Evolutionary conservation across 2,113 vertebrate genomes (phyloP).

Genomic region (Spea multiplicata): DNA sequence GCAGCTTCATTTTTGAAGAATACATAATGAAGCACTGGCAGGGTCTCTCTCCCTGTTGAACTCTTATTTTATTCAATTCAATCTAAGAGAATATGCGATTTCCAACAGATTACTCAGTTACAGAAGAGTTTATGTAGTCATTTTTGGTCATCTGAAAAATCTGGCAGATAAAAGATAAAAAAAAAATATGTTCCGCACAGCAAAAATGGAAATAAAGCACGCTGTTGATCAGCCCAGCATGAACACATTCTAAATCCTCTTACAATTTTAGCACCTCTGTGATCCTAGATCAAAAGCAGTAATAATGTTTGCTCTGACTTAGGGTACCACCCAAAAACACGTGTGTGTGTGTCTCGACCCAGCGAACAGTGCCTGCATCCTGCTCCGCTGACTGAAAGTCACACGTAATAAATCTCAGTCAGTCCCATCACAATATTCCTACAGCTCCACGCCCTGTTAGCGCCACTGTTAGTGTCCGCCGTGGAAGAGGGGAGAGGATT

Average conservation of each 20-base stretch:
- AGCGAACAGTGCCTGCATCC: neutral
- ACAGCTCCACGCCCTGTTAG: neutral
- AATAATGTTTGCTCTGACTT: neutral
- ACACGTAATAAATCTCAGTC: neutral
- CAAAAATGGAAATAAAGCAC: neutral
- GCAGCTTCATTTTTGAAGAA: too few species aligned
- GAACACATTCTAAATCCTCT: neutral
- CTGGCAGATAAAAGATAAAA: too few species aligned
- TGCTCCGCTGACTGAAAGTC: neutral
- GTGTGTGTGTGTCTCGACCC: neutral
- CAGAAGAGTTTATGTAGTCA: too few species aligned
- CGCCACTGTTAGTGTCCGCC: neutral
- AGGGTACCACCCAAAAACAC: neutral
- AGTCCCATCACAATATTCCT: neutral
- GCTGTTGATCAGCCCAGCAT: neutral
- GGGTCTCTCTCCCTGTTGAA: too few species aligned
- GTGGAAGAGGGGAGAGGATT: too few species aligned
- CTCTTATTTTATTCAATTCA: too few species aligned
- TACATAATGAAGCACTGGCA: too few species aligned
- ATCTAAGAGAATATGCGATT: too few species aligned
- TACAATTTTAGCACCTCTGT: neutral
- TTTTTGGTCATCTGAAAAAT: too few species aligned
- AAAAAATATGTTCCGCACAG: neutral
- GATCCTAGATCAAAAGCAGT: neutral
- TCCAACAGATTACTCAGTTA: too few species aligned